Base-by-base conservation (phyloP, 2,888 invertebrate species). In the Chrysodeixis includens region DNA sequence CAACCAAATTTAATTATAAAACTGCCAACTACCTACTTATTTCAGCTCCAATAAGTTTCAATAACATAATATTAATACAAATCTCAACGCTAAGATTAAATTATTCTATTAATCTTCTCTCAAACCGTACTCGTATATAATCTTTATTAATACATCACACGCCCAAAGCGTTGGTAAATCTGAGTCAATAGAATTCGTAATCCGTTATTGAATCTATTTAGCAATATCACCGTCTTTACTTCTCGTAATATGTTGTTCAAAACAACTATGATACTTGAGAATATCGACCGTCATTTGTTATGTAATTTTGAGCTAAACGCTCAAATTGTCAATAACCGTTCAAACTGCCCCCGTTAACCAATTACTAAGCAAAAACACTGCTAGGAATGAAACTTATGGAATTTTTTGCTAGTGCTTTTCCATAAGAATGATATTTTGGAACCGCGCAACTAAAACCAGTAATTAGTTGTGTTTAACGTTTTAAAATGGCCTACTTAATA, bases 191-290 rank as follows among this genome's bases (percentile, higher is more conserved):
- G 60, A 76, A 73, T 81, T 76, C 69, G 75, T 63, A 79, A 76
- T 79, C 60, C 58, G 62, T 79, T 73, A 75, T 68, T 67, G 79
- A 71, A 81, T 56, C 51, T 52, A 67, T 69, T 79, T 71, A 74
- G 60, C 60, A 69, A 66, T 56, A 77, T 78, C 63, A 66, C 46
- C 32, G 53, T 18, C 49, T 68, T 44, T 30, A 32, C 32, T 46
- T 73, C 63, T 71, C 59, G 52, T 66, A 66, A 76, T 51, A 55
- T 56, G 56, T 30, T 51, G 65, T 60, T 60, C 61, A 58, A 63
- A 70, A 67, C 55, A 54, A 62, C 71, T 59, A 68, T 72, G 57
- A 71, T 69, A 71, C 65, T 69, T 62, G 58, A 26, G 59, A 52
- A 56, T 64, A 70, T 70, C 68, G 53, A 44, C 18, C 58, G 62